These are phyloP conservation scores for Drosophila rufa DNA, from an alignment of 1,140 invertebrate genomes.

Conservation along the genomic window DNA sequence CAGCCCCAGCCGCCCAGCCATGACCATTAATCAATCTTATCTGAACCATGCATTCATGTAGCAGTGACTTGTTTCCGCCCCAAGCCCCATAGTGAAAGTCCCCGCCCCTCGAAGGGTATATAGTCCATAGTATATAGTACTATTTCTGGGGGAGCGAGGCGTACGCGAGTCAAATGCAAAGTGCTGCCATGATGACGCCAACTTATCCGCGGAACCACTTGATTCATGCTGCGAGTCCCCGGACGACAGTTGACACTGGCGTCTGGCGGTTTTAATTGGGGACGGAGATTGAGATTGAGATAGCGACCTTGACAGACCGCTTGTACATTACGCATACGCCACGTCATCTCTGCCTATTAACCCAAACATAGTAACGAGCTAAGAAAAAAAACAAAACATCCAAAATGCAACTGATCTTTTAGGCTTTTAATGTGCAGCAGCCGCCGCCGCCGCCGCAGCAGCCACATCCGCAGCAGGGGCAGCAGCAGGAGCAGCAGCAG, in stretches of 20 bases:
- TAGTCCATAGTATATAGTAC: slow-evolving; percentile 8
- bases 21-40: slow-evolving; percentile 41
- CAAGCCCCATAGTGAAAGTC: slow-evolving; percentile 9
- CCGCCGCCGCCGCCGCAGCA: slow-evolving; percentile 27
- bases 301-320: slow-evolving; percentile 50
- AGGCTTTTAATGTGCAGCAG: slow-evolving; percentile 74
- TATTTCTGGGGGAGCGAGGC: slow-evolving; percentile 9
- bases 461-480: slow-evolving; percentile 23
- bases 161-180: slow-evolving; percentile 50
- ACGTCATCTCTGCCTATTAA: slow-evolving; percentile 40
- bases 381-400: slow-evolving; percentile 29
- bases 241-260: slow-evolving; percentile 39
- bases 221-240: slow-evolving; percentile 45
- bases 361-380: slow-evolving; percentile 23
- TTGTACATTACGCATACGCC: slow-evolving; percentile 65
- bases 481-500: slow-evolving; percentile 29
- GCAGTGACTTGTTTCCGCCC: slow-evolving; percentile 22
- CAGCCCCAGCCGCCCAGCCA: slow-evolving; percentile 3
- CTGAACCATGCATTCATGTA: slow-evolving; percentile 20
- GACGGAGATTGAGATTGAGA: slow-evolving; percentile 27
- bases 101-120: slow-evolving; percentile 7
- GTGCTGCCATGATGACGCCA: slow-evolving; percentile 55
- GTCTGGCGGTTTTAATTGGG: slow-evolving; percentile 48
- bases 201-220: slow-evolving; percentile 39
- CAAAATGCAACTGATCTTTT: slow-evolving; percentile 71